phyloP scores from a whole-genome alignment of 2,113 vertebrate species.

The Bufo gargarizans region DNA sequence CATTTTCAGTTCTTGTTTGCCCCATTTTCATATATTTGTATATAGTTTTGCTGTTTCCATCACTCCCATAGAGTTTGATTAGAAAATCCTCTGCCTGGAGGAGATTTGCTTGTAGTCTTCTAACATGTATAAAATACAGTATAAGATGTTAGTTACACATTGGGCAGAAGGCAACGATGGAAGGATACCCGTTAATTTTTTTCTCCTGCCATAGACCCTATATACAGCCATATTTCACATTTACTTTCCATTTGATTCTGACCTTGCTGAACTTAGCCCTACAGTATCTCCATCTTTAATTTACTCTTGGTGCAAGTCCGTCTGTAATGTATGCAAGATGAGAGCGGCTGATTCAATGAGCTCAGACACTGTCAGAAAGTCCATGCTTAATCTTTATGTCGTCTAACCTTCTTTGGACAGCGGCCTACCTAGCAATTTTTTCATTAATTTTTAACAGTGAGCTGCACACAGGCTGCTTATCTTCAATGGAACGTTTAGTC shows the following conservation, averaged over 20 bases:
- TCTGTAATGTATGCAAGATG: conserved; percentile 47
- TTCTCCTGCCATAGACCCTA: not conserved
- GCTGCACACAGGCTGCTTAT: conserved; percentile 47
- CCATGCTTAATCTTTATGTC: conserved; percentile 33
- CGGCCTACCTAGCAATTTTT: conserved; percentile 28
- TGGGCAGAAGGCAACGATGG: too few relatives aligned
- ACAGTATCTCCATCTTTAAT: conserved; percentile 20
- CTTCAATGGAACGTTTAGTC: conserved; percentile 43
- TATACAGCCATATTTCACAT: not conserved
- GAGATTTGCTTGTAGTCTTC: too few relatives aligned
- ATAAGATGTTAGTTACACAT: too few relatives aligned
- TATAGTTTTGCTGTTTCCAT: too few relatives aligned
- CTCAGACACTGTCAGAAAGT: conserved; percentile 30
- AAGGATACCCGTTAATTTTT: too few relatives aligned
- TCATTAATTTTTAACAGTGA: conserved; percentile 54
- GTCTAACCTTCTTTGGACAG: conserved; percentile 17
- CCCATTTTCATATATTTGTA: too few relatives aligned
- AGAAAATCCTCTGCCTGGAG: too few relatives aligned
- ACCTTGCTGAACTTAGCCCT: not conserved
- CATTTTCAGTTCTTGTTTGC: too few relatives aligned
- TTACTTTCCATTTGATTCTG: not conserved
- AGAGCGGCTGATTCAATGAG: conserved; percentile 22
- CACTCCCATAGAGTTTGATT: too few relatives aligned
- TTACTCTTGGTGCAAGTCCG: conserved; percentile 22
- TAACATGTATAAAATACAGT: too few relatives aligned